phyloP scores from a whole-genome alignment of 2,113 vertebrate genomes.

The Cottus gobio region DNA sequence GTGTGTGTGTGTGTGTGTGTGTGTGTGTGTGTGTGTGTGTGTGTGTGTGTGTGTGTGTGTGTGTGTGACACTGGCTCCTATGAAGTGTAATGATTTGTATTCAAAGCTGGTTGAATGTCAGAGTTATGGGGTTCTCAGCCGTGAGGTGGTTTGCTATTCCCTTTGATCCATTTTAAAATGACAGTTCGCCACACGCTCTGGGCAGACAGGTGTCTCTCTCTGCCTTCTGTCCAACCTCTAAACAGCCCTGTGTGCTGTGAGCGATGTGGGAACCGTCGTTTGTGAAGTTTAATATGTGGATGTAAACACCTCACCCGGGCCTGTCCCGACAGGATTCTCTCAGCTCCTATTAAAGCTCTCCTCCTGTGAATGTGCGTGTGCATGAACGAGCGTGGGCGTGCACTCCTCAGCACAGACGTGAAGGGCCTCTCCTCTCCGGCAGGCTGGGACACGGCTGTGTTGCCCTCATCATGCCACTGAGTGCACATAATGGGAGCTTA shows the following conservation, averaged over 20 bases:
- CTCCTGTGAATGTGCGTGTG: conserved; percentile 23
- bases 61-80: too few species aligned
- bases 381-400: conserved; percentile 47
- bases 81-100: background rate
- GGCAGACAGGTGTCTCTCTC: conserved; percentile 66
- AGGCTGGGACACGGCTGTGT: conserved; percentile 71
- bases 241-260: conserved; percentile 60
- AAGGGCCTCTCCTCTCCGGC: conserved; percentile 72
- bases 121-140: background rate
- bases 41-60: too few species aligned
- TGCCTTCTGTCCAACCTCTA: conserved; percentile 45
- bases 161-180: conserved; percentile 21
- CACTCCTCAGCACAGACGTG: conserved; percentile 44
- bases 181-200: conserved; percentile 33
- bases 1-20: too few species aligned
- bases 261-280: conserved; percentile 71
- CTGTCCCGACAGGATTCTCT: conserved; percentile 78
- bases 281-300: conserved; percentile 72
- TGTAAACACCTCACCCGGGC: conserved; percentile 82
- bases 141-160: background rate
- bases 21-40: too few species aligned
- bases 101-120: background rate
- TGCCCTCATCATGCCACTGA: conserved; percentile 67
- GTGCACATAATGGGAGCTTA: conserved; percentile 61
- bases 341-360: conserved; percentile 64